Evolutionary conservation across 2,113 vertebrate genomes (phyloP).

Genomic region (Argyrosomus japonicus): DNA sequence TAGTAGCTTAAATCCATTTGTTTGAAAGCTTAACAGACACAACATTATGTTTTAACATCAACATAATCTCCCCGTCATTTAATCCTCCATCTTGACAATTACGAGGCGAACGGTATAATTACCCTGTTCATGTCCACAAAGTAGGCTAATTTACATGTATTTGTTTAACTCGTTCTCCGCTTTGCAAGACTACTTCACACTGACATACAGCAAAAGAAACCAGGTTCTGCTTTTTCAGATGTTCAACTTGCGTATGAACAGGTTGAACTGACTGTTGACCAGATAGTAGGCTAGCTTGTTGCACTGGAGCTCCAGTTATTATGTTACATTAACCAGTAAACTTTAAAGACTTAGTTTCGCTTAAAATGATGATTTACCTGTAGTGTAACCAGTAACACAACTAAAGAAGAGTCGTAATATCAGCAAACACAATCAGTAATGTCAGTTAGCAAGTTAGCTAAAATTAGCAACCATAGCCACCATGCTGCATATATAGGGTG

Average conservation of each 20-base stretch:
- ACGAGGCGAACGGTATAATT: too few species aligned
- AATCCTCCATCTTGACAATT: conserved; percentile 19
- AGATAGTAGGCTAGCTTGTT: neutral
- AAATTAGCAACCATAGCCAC: neutral
- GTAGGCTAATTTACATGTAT: neutral
- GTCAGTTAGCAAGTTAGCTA: neutral
- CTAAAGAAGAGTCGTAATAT: neutral
- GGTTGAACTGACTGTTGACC: neutral
- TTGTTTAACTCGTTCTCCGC: conserved; percentile 10
- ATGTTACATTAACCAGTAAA: neutral
- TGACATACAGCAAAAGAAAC: conserved; percentile 2
- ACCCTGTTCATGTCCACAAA: too few species aligned
- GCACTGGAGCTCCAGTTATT: too few species aligned
- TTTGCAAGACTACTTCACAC: conserved; percentile 24
- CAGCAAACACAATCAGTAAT: neutral
- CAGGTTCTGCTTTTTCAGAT: conserved; percentile 6
- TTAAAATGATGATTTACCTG: neutral
- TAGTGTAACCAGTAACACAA: neutral
- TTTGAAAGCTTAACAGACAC: conserved; percentile 5
- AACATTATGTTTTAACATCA: neutral
- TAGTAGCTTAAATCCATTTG: neutral
- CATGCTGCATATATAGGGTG: too few species aligned
- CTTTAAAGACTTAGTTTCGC: too few species aligned
- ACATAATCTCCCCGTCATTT: conserved; percentile 1
- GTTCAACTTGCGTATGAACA: neutral